phyloP scores from a whole-genome alignment of 2,888 invertebrate genomes.

The Sturmia bella region DNA sequence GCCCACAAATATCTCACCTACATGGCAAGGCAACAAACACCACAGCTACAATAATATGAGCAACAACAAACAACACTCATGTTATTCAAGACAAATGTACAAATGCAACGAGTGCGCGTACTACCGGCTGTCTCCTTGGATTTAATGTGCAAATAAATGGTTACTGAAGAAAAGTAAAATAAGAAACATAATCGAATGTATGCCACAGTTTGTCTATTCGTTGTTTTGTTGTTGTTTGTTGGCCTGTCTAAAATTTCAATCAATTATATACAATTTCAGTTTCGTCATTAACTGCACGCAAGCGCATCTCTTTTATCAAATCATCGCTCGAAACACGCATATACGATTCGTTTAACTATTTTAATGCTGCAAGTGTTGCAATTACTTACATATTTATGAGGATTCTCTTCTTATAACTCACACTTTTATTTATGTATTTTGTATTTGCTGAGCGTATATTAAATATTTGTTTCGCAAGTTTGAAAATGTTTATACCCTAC shows the following conservation, averaged over 20 bases:
- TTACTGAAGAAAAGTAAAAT: constrained; percentile 3
- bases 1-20: constrained; percentile 68
- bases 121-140: constrained; percentile 20
- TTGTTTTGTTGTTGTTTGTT: constrained; percentile 3
- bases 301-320: constrained; percentile 68
- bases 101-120: constrained; percentile 27
- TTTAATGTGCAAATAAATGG: constrained; percentile 17
- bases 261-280: constrained; percentile 68
- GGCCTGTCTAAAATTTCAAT: constrained; percentile 59
- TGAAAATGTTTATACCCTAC: constrained; percentile 16
- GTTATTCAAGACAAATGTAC: constrained; percentile 37
- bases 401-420: constrained; percentile 13
- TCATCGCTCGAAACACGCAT: constrained; percentile 53
- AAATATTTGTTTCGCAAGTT: background rate
- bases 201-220: constrained; percentile 42
- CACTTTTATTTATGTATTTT: background rate
- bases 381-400: constrained; percentile 13
- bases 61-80: constrained; percentile 13
- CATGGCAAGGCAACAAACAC: constrained; percentile 39
- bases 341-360: background rate
- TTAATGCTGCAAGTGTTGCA: constrained; percentile 13
- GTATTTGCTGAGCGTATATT: background rate
- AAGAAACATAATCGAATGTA: background rate
- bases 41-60: background rate
- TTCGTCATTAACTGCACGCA: constrained; percentile 70